phyloP scores from a whole-genome alignment of 2,113 vertebrate genomes.

The Ondatra zibethicus region DNA sequence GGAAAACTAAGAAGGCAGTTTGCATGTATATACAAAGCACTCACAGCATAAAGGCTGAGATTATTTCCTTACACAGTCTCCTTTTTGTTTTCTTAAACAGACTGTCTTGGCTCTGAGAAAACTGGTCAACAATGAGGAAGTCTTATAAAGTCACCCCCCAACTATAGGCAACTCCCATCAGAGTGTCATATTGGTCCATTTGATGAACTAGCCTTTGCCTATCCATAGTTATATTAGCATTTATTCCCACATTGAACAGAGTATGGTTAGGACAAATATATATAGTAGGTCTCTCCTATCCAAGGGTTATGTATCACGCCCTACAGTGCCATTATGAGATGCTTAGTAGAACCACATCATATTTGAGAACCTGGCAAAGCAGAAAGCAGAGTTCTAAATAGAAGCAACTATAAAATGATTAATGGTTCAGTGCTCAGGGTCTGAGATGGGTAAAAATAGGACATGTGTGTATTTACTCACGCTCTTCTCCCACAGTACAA shows the following conservation, averaged over 20 bases:
- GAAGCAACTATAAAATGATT: neutral
- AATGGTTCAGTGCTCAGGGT: too few species aligned
- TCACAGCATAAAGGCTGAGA: neutral
- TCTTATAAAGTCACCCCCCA: accelerated
- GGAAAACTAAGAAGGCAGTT: neutral
- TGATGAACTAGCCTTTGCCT: neutral
- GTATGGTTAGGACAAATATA: neutral
- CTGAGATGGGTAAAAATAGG: too few species aligned
- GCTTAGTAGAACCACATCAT: too few species aligned
- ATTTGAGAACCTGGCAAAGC: neutral
- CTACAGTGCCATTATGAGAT: neutral
- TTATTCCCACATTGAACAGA: neutral
- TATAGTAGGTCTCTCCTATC: too few species aligned
- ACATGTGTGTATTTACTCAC: neutral
- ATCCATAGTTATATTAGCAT: neutral
- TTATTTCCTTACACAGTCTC: neutral
- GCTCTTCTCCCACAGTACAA: neutral
- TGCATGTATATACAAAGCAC: neutral
- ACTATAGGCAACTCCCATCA: neutral
- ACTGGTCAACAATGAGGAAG: neutral
- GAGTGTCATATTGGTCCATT: neutral
- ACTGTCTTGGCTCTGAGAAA: neutral
- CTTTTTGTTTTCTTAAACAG: neutral
- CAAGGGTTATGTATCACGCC: neutral
- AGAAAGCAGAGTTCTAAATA: neutral